A percentile compares a stretch with the other conserved stretches of the same genome.
These are phyloP conservation scores for Torymus texanus DNA, from an alignment of 2,888 invertebrate genomes.

Conservation along the genomic window DNA sequence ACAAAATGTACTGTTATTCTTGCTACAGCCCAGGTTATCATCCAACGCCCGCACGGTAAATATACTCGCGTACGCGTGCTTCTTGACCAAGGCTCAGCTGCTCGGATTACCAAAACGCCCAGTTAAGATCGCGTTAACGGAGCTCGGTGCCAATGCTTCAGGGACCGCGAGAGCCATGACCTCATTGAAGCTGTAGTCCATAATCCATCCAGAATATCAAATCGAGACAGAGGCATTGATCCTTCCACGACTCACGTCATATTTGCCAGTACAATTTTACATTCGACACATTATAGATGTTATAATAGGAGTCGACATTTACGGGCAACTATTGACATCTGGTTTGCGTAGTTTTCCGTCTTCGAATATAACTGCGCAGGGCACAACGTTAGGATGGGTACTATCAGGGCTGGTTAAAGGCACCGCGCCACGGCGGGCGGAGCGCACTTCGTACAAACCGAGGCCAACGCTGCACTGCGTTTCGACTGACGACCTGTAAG, in stretches of 20 bases:
- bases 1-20: background rate
- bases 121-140: too few relatives aligned
- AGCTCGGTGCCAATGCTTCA: too few relatives aligned
- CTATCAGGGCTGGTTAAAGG: too few relatives aligned
- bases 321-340: background rate
- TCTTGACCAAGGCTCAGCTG: too few relatives aligned
- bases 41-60: too few relatives aligned
- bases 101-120: too few relatives aligned
- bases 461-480: background rate
- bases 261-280: background rate
- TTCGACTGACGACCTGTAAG: background rate
- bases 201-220: too few relatives aligned
- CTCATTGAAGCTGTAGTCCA: too few relatives aligned
- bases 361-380: background rate
- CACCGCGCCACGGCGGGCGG: slow-evolving; percentile 5
- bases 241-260: background rate
- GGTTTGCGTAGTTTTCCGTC: background rate
- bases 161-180: too few relatives aligned
- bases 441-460: background rate
- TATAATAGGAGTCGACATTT: background rate
- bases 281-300: background rate
- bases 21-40: background rate
- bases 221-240: background rate
- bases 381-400: background rate
- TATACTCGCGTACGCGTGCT: too few relatives aligned